These are phyloP conservation scores for Chrysochloris asiatica DNA, from an alignment of 2,113 vertebrate species.

Conservation along the genomic window DNA sequence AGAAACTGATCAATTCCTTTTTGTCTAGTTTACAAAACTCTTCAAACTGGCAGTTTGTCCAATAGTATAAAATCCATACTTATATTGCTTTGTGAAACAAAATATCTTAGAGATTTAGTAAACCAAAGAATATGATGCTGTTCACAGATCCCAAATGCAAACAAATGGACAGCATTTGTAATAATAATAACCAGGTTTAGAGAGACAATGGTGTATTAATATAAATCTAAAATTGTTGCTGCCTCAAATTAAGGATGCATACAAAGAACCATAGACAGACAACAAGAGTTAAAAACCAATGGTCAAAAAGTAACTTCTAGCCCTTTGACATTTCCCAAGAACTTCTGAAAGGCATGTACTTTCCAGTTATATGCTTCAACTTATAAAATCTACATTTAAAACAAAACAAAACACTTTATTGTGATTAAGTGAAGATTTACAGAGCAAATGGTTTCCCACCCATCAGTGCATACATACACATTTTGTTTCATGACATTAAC, in stretches of 20 bases:
- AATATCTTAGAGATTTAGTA: not conserved
- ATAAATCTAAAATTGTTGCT: not conserved
- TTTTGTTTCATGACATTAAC: no score
- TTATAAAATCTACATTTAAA: not conserved
- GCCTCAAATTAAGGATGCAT: not conserved
- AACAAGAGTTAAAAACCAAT: not conserved
- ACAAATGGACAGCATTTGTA: not conserved
- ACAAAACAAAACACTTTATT: no score
- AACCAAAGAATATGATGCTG: not conserved
- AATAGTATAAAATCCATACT: not conserved
- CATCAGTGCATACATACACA: no score
- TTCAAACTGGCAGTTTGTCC: not conserved
- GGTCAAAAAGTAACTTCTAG: not conserved
- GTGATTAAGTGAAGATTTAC: no score
- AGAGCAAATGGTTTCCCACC: no score
- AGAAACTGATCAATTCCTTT: not conserved
- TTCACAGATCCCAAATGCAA: not conserved
- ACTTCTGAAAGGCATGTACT: not conserved
- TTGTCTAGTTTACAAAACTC: not conserved
- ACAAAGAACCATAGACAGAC: not conserved
- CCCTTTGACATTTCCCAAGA: not conserved
- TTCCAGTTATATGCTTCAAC: not conserved
- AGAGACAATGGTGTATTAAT: not conserved
- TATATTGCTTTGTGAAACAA: not conserved
- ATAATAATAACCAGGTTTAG: not conserved